A percentile compares a stretch with the other conserved stretches of the same genome.
Conservation (phyloP, 2,888 invertebrate genomes). For the Meta bourneti region DNA sequence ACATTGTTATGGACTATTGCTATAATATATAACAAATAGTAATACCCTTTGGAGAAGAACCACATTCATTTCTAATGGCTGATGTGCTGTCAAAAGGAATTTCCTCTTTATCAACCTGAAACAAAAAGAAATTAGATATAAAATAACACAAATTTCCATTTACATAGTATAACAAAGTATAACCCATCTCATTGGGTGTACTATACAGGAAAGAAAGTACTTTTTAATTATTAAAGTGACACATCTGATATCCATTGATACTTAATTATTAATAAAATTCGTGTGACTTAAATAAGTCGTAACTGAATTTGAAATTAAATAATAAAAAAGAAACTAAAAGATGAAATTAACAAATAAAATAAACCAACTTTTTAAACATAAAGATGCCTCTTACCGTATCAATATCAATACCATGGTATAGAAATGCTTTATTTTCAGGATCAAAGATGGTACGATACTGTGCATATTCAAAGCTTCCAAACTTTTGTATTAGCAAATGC, state of each 20-base stretch:
- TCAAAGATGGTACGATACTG: constrained; percentile 87
- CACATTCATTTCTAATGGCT: constrained; percentile 2
- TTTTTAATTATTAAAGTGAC: neutral
- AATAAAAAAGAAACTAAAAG: too few relatives aligned
- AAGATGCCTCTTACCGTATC: constrained; percentile 47
- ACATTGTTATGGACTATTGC: too few relatives aligned
- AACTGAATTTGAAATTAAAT: too few relatives aligned
- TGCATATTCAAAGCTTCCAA: constrained; percentile 88
- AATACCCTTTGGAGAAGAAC: constrained; percentile 5
- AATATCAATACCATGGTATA: constrained; percentile 65
- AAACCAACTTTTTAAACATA: neutral
- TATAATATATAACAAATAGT: neutral
- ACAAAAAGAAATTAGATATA: neutral
- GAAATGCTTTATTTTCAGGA: constrained; percentile 80
- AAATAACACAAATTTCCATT: neutral
- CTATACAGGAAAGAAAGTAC: neutral
- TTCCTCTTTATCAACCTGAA: constrained; percentile 57
- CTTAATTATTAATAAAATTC: too few relatives aligned
- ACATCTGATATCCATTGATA: neutral
- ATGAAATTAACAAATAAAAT: too few relatives aligned
- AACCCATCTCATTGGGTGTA: too few relatives aligned
- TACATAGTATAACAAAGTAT: neutral
- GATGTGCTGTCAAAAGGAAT: constrained; percentile 27
- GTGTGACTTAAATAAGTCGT: too few relatives aligned
- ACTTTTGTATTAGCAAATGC: constrained; percentile 86